phyloP scores from a whole-genome alignment of 2,113 vertebrate genomes.

The Pomatostomus ruficeps region DNA sequence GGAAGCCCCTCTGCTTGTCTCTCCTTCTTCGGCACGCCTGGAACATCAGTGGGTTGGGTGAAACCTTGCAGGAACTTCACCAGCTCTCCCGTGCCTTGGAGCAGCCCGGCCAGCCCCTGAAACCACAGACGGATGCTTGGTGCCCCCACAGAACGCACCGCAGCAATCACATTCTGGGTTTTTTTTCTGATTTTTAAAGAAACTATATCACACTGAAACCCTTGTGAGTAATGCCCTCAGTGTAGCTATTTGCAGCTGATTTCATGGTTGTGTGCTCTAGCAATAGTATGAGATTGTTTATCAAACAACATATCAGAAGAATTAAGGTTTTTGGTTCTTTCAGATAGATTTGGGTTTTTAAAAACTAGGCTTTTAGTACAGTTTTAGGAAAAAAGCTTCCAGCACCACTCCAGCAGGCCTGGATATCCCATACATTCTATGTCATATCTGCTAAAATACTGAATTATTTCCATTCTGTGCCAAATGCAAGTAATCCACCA shows the following conservation, averaged over 20 bases:
- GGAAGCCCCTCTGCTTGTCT: no score
- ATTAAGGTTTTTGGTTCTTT: not conserved
- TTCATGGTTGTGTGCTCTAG: not conserved
- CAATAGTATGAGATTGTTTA: not conserved
- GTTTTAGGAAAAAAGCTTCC: not conserved
- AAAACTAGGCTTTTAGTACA: not conserved
- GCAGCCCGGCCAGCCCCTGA: no score
- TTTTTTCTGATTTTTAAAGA: not conserved
- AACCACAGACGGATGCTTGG: no score
- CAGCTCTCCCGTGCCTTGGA: no score
- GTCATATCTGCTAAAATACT: not conserved
- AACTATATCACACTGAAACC: not conserved
- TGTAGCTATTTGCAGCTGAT: not conserved
- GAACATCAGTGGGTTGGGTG: no score
- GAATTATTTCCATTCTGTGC: slow-evolving; percentile 29
- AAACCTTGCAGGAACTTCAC: no score
- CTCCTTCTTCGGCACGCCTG: no score
- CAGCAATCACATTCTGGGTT: no score
- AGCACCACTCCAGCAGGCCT: not conserved
- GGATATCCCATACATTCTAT: not conserved
- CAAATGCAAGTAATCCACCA: slow-evolving; percentile 35
- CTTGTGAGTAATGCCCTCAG: not conserved
- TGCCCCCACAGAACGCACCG: no score
- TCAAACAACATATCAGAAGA: not conserved
- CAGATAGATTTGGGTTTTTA: not conserved